These are phyloP conservation scores for Blennius ocellaris DNA, from an alignment of 2,113 vertebrate genomes.

Conservation along the genomic window DNA sequence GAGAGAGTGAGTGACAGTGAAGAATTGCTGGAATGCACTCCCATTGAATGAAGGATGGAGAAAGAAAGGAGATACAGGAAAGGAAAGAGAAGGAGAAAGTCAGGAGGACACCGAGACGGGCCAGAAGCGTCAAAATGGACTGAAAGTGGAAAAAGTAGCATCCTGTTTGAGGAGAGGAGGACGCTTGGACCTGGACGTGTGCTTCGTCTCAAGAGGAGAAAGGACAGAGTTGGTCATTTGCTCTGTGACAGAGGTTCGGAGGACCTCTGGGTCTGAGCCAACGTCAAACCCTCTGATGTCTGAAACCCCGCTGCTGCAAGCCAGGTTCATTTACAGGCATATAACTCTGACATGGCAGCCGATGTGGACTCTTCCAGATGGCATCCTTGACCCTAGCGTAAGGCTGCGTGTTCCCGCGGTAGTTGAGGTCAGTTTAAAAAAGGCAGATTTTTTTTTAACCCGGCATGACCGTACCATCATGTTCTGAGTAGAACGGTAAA, in stretches of 20 bases:
- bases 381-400: neutral
- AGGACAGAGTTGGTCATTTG: slow-evolving; percentile 13
- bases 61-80: slow-evolving; percentile 14
- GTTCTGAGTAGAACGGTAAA: too few species aligned
- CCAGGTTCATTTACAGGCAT: slow-evolving; percentile 18
- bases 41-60: slow-evolving; percentile 30
- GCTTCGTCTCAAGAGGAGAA: neutral
- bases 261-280: slow-evolving; percentile 39
- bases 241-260: neutral
- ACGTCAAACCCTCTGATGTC: slow-evolving; percentile 22
- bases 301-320: slow-evolving; percentile 15
- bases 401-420: neutral
- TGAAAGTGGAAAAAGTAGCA: neutral
- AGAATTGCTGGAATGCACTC: slow-evolving; percentile 75
- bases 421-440: neutral
- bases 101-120: slow-evolving; percentile 4
- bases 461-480: neutral
- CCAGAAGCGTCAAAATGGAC: slow-evolving; percentile 11
- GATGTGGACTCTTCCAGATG: slow-evolving; percentile 10
- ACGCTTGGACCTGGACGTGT: neutral
- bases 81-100: neutral
- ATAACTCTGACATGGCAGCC: slow-evolving; percentile 9
- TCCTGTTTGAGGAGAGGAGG: slow-evolving; percentile 5
- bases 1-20: slow-evolving; percentile 62
- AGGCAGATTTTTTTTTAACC: neutral